Evolutionary conservation across 2,113 vertebrate species (phyloP).

Genomic region (Okapia johnstoni): DNA sequence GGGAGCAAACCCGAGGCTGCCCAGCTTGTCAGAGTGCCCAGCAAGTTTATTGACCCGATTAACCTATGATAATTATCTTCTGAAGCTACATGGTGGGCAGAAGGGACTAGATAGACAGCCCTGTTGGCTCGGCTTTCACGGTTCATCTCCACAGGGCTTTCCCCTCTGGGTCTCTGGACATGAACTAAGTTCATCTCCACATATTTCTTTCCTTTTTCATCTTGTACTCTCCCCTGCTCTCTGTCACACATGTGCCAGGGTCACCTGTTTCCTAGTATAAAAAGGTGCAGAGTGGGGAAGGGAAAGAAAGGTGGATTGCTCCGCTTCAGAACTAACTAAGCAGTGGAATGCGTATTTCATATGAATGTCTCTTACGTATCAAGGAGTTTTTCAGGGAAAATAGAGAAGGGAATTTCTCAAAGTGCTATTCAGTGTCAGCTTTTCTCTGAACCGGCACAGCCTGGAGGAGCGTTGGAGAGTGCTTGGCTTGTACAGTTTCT

Average conservation of each 20-base stretch:
- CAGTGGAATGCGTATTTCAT: constrained; percentile 45
- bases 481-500: background rate
- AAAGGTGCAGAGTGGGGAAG: constrained; percentile 29
- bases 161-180: constrained; percentile 39
- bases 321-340: constrained; percentile 32
- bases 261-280: constrained; percentile 47
- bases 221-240: constrained; percentile 40
- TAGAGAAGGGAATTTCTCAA: background rate
- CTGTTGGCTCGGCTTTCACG: constrained; percentile 34
- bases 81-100: constrained; percentile 32
- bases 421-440: background rate
- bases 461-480: background rate
- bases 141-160: constrained; percentile 53
- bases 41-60: constrained; percentile 64
- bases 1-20: constrained; percentile 47
- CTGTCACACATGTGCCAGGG: constrained; percentile 11
- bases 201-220: constrained; percentile 14
- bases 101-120: constrained; percentile 39
- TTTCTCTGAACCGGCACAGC: background rate
- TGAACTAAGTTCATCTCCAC: constrained; percentile 30
- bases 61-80: constrained; percentile 68
- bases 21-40: constrained; percentile 55
- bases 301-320: constrained; percentile 38
- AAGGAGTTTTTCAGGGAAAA: constrained; percentile 7
- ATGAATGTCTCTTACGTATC: constrained; percentile 20